phyloP scores from a whole-genome alignment of 2,888 invertebrate species.

The Dolomedes plantarius region DNA sequence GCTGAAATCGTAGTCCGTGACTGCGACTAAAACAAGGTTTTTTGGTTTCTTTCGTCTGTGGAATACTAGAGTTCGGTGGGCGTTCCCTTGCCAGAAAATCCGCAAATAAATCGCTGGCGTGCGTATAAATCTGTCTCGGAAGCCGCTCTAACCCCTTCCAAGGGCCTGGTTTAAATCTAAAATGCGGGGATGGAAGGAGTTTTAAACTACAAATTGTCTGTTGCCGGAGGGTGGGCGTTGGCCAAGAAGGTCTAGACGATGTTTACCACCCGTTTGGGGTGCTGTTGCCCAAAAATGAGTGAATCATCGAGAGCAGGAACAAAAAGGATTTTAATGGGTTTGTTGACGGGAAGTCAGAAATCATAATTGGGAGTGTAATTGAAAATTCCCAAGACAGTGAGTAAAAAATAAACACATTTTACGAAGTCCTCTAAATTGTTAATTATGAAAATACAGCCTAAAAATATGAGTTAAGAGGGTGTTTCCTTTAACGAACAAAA shows the following conservation, averaged over 20 bases:
- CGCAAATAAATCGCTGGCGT: conserved; percentile 38
- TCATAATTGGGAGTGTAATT: too few relatives aligned
- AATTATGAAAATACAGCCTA: too few relatives aligned
- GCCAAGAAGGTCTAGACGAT: conserved; percentile 7
- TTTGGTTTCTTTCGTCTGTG: background rate
- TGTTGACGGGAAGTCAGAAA: too few relatives aligned
- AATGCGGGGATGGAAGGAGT: background rate
- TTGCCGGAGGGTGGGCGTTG: conserved; percentile 33
- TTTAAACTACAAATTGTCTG: background rate
- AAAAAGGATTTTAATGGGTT: too few relatives aligned
- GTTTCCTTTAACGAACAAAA: too few relatives aligned
- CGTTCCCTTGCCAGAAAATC: conserved; percentile 31
- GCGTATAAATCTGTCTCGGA: conserved; percentile 54
- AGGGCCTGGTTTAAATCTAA: conserved; percentile 32
- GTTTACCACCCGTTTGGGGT: background rate
- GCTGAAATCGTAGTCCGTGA: background rate
- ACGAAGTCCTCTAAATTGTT: too few relatives aligned
- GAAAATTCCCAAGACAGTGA: too few relatives aligned
- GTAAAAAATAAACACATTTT: too few relatives aligned
- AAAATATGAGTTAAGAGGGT: too few relatives aligned
- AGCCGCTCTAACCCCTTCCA: conserved; percentile 15
- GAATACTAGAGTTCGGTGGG: conserved; percentile 21
- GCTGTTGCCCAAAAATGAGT: background rate
- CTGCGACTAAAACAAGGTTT: background rate
- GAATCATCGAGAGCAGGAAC: too few relatives aligned